phyloP scores from a whole-genome alignment of 2,113 vertebrate genomes.

The Chaenocephalus aceratus region DNA sequence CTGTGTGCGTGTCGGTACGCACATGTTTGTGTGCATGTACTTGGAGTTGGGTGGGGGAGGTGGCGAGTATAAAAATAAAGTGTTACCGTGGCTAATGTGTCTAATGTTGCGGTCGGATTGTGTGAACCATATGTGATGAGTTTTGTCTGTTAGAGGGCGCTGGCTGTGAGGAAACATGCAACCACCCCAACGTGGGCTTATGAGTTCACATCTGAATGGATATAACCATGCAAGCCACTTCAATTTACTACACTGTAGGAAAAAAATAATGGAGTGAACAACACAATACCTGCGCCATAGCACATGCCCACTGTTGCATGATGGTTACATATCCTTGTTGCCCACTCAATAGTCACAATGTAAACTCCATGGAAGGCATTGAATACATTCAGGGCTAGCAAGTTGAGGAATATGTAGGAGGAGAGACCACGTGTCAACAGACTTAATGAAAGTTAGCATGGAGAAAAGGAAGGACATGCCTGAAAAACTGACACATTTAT shows the following conservation, averaged over 20 bases:
- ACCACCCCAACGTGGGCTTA: neutral
- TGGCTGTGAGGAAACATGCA: slow-evolving; percentile 18
- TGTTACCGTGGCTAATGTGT: slow-evolving; percentile 44
- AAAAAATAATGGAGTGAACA: slow-evolving; percentile 12
- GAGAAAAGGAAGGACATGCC: neutral
- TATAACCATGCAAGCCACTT: neutral
- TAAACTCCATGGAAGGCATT: neutral
- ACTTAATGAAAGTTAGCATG: neutral
- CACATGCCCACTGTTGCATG: neutral
- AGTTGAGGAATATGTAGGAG: neutral
- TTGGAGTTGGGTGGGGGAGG: slow-evolving; percentile 35
- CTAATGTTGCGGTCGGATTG: slow-evolving; percentile 44
- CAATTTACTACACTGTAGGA: neutral
- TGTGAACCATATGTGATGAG: slow-evolving; percentile 44
- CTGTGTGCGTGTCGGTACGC: slow-evolving; percentile 39
- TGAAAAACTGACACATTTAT: neutral
- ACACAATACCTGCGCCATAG: neutral
- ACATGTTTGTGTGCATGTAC: slow-evolving; percentile 48
- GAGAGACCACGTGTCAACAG: neutral
- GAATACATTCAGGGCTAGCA: neutral
- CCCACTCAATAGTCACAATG: slow-evolving; percentile 1
- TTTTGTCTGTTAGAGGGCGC: slow-evolving; percentile 14
- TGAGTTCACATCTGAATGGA: neutral
- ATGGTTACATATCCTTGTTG: slow-evolving; percentile 6
- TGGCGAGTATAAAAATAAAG: slow-evolving; percentile 37